Evolutionary conservation across 2,113 vertebrate species (phyloP).

Genomic region (Sinocyclocheilus maitianheensis): DNA sequence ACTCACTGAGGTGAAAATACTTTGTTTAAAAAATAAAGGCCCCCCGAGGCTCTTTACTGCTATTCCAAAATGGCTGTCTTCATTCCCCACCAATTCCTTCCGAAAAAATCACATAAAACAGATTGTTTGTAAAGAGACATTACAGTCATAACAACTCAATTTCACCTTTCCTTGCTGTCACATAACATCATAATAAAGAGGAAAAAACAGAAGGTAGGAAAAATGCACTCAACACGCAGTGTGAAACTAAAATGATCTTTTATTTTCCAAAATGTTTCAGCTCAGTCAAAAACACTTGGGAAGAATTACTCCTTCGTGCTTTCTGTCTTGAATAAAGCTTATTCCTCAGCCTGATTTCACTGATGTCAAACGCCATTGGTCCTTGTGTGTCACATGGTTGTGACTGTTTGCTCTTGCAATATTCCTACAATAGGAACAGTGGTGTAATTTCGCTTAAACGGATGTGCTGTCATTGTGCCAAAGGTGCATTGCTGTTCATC

Average conservation of each 20-base stretch:
- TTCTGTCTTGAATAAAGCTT: neutral
- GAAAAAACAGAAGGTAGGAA: neutral
- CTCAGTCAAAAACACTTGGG: neutral
- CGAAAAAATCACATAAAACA: constrained; percentile 19
- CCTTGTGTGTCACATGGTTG: neutral
- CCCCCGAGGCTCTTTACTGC: constrained; percentile 7
- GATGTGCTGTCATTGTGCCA: neutral
- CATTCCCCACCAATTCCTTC: constrained; percentile 45
- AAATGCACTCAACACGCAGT: neutral
- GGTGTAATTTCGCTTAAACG: neutral
- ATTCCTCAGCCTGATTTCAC: neutral
- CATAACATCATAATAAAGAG: constrained; percentile 22
- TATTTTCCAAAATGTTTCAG: constrained; percentile 17
- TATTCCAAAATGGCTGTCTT: constrained; percentile 40
- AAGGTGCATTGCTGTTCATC: neutral
- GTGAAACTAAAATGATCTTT: neutral
- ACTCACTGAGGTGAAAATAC: constrained; percentile 3
- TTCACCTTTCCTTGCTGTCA: constrained; percentile 19
- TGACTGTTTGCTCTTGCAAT: neutral
- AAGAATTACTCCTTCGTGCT: neutral
- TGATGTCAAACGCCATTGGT: neutral
- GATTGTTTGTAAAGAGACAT: constrained; percentile 24
- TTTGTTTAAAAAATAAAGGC: constrained; percentile 13
- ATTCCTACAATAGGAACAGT: neutral
- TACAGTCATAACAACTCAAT: constrained; percentile 21